These are phyloP conservation scores for Rhabdomys dilectus DNA, from an alignment of 2,113 vertebrate species.

Conservation along the genomic window DNA sequence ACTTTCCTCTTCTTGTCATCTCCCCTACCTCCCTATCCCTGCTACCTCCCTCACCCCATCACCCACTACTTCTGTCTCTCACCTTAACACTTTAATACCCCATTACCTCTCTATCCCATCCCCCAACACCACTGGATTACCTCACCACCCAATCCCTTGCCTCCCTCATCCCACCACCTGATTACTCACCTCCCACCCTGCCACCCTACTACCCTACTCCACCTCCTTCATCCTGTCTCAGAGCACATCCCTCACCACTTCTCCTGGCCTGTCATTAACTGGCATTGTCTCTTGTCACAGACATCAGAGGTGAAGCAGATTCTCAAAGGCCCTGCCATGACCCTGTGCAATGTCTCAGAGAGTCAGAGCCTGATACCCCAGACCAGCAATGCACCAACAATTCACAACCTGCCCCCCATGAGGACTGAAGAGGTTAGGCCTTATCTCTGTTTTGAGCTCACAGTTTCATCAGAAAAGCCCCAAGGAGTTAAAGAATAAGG, in stretches of 20 bases:
- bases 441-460: not conserved
- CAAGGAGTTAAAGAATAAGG: not conserved
- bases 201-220: not conserved
- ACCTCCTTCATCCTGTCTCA: not conserved
- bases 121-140: not conserved
- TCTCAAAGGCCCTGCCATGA: not conserved
- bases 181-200: not conserved
- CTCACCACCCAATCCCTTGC: not conserved
- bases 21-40: not conserved
- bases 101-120: not conserved
- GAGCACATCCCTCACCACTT: no score
- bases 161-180: not conserved
- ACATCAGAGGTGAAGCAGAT: not conserved
- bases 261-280: not conserved
- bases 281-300: not conserved
- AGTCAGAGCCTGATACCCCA: not conserved
- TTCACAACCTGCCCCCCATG: not conserved
- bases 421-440: no score
- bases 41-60: not conserved
- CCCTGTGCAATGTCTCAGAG: accelerated
- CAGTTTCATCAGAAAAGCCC: not conserved
- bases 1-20: not conserved
- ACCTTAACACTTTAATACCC: not conserved
- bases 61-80: not conserved
- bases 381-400: no score